phyloP scores from a whole-genome alignment of 2,113 vertebrate genomes.

The Podilymbus podiceps region DNA sequence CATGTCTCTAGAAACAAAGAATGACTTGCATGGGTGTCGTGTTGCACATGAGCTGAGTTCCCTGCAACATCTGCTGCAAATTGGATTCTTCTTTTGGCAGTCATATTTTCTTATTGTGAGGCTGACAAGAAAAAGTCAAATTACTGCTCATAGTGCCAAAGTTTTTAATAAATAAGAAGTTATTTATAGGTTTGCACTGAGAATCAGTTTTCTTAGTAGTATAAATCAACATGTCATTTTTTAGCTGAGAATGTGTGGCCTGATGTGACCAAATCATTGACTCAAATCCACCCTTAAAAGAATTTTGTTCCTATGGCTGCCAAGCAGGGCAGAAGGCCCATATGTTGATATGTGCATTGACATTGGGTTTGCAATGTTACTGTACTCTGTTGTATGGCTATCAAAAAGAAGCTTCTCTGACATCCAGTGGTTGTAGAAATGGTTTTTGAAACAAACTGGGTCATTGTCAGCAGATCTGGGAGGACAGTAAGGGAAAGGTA shows the following conservation, averaged over 20 bases:
- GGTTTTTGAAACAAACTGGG: not conserved
- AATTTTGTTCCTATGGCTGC: not conserved
- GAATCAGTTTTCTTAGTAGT: not conserved
- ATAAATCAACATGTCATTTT: not conserved
- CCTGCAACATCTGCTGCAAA: not conserved
- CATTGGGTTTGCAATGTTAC: accelerated
- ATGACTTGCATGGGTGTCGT: not conserved
- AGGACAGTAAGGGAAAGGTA: not conserved
- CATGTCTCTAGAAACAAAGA: not conserved
- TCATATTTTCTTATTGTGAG: not conserved
- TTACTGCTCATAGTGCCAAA: not conserved
- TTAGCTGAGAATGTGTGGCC: not conserved
- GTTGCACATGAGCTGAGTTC: not conserved
- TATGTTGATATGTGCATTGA: not conserved
- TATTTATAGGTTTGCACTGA: not conserved
- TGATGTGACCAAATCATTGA: not conserved
- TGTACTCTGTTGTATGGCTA: not conserved
- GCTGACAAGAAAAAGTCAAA: not conserved
- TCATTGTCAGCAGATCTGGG: not conserved
- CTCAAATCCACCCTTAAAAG: not conserved
- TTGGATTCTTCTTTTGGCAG: not conserved
- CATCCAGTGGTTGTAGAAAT: not conserved
- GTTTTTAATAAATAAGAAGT: not conserved
- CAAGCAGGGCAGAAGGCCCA: not conserved
- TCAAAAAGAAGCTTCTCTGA: not conserved